These are phyloP conservation scores for Thereuonema tuberculata DNA, from an alignment of 1,140 invertebrate genomes.

Conservation along the genomic window DNA sequence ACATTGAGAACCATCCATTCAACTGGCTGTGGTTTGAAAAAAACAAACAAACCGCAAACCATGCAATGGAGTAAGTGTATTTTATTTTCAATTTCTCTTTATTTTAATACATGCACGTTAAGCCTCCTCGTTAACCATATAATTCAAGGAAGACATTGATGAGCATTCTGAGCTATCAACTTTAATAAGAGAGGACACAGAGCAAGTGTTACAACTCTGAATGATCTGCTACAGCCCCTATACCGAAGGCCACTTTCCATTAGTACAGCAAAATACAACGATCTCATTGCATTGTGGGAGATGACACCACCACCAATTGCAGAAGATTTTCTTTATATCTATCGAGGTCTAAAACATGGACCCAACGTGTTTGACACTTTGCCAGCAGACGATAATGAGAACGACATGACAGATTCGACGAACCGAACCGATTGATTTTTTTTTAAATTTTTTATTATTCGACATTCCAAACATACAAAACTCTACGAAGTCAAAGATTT, in stretches of 20 bases:
- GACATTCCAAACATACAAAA: too few species aligned
- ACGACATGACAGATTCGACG: too few species aligned
- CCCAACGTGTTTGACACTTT: too few species aligned
- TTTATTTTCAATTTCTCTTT: too few species aligned
- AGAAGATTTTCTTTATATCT: background rate
- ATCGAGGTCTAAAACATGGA: background rate
- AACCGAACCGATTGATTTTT: too few species aligned
- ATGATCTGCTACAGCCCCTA: background rate
- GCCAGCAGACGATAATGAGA: too few species aligned
- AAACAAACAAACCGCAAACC: background rate
- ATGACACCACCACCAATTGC: background rate
- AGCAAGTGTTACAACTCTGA: background rate
- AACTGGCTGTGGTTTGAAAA: background rate
- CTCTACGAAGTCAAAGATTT: too few species aligned
- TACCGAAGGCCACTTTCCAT: background rate
- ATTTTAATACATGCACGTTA: too few species aligned
- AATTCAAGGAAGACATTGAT: background rate
- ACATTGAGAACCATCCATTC: background rate
- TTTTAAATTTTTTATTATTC: too few species aligned
- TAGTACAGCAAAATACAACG: background rate
- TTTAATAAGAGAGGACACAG: background rate
- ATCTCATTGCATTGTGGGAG: background rate
- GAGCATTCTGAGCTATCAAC: background rate
- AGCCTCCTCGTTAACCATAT: too few species aligned
- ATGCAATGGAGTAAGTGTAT: too few species aligned